phyloP scores from a whole-genome alignment of 2,888 invertebrate genomes.

The Drosophila parthenogenetica region DNA sequence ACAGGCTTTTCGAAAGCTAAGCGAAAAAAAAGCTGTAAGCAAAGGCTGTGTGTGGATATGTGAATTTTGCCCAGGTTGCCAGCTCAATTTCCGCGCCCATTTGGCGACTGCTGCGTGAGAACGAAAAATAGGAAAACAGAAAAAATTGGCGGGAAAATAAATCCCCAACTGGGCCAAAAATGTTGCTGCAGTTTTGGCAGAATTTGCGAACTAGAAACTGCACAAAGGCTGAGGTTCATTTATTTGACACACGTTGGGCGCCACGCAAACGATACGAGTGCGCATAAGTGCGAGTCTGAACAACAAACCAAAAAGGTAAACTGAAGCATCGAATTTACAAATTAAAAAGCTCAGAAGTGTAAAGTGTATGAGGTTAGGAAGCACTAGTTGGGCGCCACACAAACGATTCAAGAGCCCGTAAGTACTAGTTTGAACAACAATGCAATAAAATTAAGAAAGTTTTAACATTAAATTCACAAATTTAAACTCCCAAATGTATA shows the following conservation, averaged over 20 bases:
- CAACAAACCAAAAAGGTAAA: not conserved
- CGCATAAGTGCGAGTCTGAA: not conserved
- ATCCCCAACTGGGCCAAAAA: constrained; percentile 47
- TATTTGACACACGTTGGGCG: constrained; percentile 20
- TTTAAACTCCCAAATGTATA: too few relatives aligned
- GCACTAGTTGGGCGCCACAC: not conserved
- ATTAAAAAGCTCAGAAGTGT: not conserved
- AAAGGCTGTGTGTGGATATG: constrained; percentile 27
- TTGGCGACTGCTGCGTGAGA: constrained; percentile 74
- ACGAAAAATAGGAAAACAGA: constrained; percentile 34
- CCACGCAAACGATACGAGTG: constrained; percentile 23
- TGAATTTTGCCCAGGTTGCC: constrained; percentile 46
- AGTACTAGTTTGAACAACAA: too few relatives aligned
- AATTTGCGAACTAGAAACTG: constrained; percentile 24
- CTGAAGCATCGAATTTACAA: not conserved
- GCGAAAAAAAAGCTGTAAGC: constrained; percentile 25
- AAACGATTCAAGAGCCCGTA: not conserved
- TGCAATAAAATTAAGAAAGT: too few relatives aligned
- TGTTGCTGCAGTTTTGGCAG: constrained; percentile 45
- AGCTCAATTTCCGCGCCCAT: constrained; percentile 77
- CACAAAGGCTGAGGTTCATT: constrained; percentile 35
- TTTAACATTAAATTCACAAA: too few relatives aligned
- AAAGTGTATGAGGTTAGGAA: not conserved
- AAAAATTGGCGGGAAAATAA: constrained; percentile 2
- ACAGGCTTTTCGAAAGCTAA: constrained; percentile 55